Evolutionary conservation across 2,113 vertebrate genomes (phyloP), one percentile per base, ranked within the genome.

Genomic region (Acanthisitta chloris): DNA sequence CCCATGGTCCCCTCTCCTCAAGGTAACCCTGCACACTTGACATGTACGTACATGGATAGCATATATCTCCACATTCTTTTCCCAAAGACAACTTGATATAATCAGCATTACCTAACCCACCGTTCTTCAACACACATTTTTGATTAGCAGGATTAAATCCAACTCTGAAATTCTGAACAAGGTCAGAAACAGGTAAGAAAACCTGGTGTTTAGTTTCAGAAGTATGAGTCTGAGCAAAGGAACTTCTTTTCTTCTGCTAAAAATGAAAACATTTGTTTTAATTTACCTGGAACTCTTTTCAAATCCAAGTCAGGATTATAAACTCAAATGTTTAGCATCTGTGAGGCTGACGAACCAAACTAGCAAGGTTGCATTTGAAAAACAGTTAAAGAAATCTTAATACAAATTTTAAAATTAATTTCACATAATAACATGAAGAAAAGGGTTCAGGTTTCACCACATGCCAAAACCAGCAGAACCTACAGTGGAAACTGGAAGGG

Each of bases 1-100:
- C 52, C 14, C 0, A 0, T 9, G 10, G 21, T 9, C 8, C 25
- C 7, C 10, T 55, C 23, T 48, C 14, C 12, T 74, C 46, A 43
- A 10, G 9, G 14, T 17, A 71, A 52, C 13, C 14, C 11, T 16
- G 10, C 18, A 62, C 24, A 28, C 13, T 59, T 33, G 18, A 9
- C n/a, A 21, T 10, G 33, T 17, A 55, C 20, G 33, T 17, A 55
- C 20, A 61, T 0, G 0, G n/a, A 70, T 23, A 34, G n/a, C n/a
- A 61, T 4, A 2, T 25, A 18, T 17, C 33, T 17, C n/a, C 16
- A 23, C 5, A 15, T 3, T 45, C 8, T 65, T 65, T 74, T 24
- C 70, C 38, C 51, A 61, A 71, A 48, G 25, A 71, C 24, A 62
- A 12, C 8, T 29, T 18, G 1, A 48, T 21, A 29, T 9, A 48